Percentiles rank a stretch among this genome's conserved stretches.
These are phyloP conservation scores for Drosophila navojoa DNA, from an alignment of 1,140 invertebrate species.

Conservation along the genomic window DNA sequence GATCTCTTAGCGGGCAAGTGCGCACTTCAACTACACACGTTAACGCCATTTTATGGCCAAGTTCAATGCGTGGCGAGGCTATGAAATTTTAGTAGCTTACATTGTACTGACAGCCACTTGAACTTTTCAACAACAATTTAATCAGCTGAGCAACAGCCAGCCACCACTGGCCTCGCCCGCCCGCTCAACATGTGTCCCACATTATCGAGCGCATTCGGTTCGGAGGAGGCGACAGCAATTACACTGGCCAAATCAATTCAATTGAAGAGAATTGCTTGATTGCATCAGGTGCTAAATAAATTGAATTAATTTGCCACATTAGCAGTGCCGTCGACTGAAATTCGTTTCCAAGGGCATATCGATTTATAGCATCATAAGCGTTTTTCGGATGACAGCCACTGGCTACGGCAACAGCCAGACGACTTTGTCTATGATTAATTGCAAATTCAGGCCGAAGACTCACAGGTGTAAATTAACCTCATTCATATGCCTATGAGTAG, in stretches of 20 bases:
- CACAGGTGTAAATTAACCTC: no score
- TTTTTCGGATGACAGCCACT: conserved; percentile 2
- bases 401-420: neutral
- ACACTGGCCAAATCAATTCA: neutral
- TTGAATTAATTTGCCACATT: neutral
- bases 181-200: conserved; percentile 17
- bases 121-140: conserved; percentile 80
- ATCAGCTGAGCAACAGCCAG: conserved; percentile 63
- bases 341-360: neutral
- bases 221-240: neutral
- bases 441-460: no score
- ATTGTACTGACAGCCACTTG: conserved; percentile 76
- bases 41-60: conserved; percentile 65
- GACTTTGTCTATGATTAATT: conserved; percentile 7
- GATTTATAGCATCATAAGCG: no score
- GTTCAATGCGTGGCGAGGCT: conserved; percentile 23
- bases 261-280: conserved; percentile 5
- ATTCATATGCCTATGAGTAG: no score
- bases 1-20: conserved; percentile 59
- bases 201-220: neutral
- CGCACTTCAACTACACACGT: conserved; percentile 80
- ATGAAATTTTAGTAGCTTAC: conserved; percentile 76
- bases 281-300: conserved; percentile 3
- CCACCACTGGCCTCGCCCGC: conserved; percentile 10
- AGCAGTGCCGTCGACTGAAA: neutral